Conservation (phyloP, 2,797 vertebrate species). For the Manis javanica region DNA sequence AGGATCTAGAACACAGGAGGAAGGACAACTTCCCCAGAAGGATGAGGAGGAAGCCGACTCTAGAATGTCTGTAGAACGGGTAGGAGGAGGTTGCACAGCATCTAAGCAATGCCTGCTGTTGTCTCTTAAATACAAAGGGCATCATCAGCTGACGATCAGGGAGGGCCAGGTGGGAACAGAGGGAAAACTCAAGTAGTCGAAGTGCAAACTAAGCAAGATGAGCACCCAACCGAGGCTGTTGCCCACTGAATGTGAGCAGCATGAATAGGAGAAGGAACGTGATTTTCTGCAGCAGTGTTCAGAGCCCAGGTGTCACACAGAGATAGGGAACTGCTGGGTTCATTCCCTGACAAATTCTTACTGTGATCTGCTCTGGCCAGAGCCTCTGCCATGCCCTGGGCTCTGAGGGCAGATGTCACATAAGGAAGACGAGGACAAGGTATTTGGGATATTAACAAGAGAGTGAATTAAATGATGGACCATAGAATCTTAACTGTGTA, state of each 20-base stretch:
- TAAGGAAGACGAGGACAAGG: background rate
- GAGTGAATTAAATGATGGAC: background rate
- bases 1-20: background rate
- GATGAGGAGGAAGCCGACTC: background rate
- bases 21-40: background rate
- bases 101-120: background rate
- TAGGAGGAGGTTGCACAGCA: background rate
- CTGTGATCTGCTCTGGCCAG: background rate
- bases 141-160: too few species aligned
- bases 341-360: background rate
- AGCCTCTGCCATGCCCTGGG: too few species aligned
- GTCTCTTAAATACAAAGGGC: background rate
- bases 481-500: background rate
- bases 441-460: background rate
- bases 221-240: background rate
- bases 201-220: background rate
- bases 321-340: fast-evolving
- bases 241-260: background rate
- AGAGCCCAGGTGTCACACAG: fast-evolving
- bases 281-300: background rate
- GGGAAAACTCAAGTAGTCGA: background rate
- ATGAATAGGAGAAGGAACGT: background rate
- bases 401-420: background rate
- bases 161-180: background rate
- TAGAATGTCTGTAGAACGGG: too few species aligned